Evolutionary conservation across 2,113 vertebrate genomes (phyloP).

Genomic region (Pachycephala philippinensis): DNA sequence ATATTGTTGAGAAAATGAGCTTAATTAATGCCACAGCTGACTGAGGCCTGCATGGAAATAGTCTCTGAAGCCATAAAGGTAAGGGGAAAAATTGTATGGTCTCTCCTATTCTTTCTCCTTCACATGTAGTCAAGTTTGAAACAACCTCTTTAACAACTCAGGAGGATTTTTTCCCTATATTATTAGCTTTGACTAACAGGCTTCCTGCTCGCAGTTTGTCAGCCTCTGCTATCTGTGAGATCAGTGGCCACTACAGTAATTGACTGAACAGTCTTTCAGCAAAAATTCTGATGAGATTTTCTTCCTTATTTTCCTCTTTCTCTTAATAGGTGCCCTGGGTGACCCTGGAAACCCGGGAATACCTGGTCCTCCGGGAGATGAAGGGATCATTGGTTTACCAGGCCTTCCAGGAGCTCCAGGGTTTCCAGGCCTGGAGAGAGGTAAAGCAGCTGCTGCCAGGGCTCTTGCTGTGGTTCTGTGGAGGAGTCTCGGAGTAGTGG

Average conservation of each 20-base stretch:
- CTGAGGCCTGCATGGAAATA: neutral
- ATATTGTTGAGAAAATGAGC: neutral
- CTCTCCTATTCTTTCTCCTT: neutral
- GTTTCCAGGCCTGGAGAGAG: conserved; percentile 56
- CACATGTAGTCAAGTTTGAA: neutral
- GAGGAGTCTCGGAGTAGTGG: neutral
- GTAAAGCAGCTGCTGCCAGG: conserved; percentile 53
- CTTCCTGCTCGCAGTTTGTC: neutral
- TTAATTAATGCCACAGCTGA: neutral
- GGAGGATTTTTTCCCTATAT: neutral
- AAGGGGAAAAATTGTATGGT: neutral
- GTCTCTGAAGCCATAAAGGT: neutral
- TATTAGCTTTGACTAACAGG: neutral
- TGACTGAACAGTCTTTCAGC: neutral
- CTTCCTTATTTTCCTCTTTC: neutral
- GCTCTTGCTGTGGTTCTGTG: neutral
- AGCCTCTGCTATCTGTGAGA: neutral
- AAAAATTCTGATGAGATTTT: neutral
- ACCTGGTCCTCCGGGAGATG: conserved; percentile 77
- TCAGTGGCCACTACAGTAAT: neutral
- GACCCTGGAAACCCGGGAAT: conserved; percentile 73
- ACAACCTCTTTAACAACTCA: neutral
- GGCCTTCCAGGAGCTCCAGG: conserved; percentile 82
- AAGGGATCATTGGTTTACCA: conserved; percentile 72
- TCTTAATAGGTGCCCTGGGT: conserved; percentile 75